phyloP scores from a whole-genome alignment of 2,113 vertebrate species.

The Grantiella picta region DNA sequence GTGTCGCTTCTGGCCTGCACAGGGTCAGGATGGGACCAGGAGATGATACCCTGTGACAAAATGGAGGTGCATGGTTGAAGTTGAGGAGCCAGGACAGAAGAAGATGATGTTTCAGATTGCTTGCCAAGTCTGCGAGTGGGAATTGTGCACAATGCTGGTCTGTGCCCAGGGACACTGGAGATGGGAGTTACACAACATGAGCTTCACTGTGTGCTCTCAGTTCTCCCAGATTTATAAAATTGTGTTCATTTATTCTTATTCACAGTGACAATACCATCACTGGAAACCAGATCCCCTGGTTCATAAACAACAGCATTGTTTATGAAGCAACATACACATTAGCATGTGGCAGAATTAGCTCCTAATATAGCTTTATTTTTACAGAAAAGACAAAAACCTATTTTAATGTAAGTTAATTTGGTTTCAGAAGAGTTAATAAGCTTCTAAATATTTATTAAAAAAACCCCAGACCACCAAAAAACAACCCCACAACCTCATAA shows the following conservation, averaged over 20 bases:
- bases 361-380: not conserved
- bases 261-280: not conserved
- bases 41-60: not conserved
- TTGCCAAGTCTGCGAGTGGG: not conserved
- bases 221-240: not conserved
- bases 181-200: conserved; percentile 23
- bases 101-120: not conserved
- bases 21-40: not conserved
- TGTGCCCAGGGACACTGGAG: conserved; percentile 27
- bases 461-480: not conserved
- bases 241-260: not conserved
- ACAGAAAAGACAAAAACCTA: not conserved
- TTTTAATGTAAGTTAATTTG: not conserved
- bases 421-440: not conserved
- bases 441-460: not conserved
- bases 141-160: not conserved
- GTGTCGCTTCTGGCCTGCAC: not conserved
- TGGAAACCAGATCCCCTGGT: not conserved
- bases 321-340: not conserved
- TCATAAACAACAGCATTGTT: not conserved
- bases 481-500: not conserved
- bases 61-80: not conserved
- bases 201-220: not conserved
- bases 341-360: not conserved
- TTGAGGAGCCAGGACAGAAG: not conserved